These are phyloP conservation scores for Actenoides hombroni DNA, from an alignment of 2,113 vertebrate species.

Conservation along the genomic window DNA sequence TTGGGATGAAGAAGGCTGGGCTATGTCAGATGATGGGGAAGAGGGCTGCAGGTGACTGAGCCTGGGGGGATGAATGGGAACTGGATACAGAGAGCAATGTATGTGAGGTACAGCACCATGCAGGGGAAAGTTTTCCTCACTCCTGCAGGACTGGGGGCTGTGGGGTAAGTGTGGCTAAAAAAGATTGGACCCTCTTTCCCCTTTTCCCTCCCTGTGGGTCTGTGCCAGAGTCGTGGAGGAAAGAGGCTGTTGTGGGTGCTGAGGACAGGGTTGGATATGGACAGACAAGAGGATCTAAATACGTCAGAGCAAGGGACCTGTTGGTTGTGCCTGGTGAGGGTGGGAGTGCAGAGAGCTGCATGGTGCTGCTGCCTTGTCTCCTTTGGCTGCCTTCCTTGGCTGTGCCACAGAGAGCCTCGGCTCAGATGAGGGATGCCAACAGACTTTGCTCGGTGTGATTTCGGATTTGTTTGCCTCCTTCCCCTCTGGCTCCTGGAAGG, in stretches of 20 bases:
- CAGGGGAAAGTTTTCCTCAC: neutral
- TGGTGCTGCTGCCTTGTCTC: neutral
- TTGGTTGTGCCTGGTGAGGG: neutral
- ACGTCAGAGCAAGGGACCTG: neutral
- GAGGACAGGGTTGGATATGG: neutral
- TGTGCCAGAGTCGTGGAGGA: neutral
- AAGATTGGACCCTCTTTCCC: neutral
- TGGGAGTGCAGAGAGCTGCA: neutral
- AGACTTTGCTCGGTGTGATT: neutral
- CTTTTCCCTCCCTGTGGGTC: neutral
- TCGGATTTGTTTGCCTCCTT: neutral
- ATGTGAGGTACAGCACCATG: neutral
- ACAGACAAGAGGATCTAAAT: neutral
- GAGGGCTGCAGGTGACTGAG: neutral
- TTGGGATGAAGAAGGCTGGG: neutral
- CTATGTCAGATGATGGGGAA: neutral
- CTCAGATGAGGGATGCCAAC: neutral
- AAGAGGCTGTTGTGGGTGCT: neutral
- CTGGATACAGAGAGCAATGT: neutral
- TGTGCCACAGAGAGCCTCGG: rapidly evolving
- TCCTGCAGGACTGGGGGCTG: neutral
- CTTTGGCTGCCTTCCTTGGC: neutral
- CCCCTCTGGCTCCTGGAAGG: neutral
- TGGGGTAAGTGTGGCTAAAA: neutral
- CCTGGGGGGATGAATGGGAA: neutral